Evolutionary conservation across 2,113 vertebrate species (phyloP).

Genomic region (Galeopterus variegatus): DNA sequence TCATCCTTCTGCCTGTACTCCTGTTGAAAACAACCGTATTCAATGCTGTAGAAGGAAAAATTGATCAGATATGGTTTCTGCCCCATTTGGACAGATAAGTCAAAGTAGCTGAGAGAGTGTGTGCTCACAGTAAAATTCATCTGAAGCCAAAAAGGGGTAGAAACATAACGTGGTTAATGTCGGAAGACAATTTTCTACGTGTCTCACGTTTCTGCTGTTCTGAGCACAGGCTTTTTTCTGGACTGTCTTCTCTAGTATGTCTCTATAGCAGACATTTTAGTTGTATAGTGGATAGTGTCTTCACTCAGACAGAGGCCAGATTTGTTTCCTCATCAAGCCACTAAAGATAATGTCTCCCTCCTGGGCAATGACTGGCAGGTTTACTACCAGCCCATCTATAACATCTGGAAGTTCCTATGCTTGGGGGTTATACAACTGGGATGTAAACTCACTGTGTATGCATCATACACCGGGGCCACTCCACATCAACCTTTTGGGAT

Average conservation of each 20-base stretch:
- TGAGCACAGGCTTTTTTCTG: not conserved
- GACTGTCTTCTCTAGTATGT: not conserved
- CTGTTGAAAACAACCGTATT: not conserved
- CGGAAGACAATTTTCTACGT: not conserved
- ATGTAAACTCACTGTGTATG: not conserved
- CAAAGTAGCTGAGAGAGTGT: not conserved
- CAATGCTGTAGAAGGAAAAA: not conserved
- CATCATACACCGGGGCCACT: not conserved
- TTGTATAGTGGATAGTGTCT: not conserved
- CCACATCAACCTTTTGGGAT: rapidly evolving
- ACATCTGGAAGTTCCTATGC: not conserved
- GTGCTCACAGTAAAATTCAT: not conserved
- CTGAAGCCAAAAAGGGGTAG: not conserved
- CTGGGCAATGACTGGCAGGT: not conserved
- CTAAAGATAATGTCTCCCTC: not conserved
- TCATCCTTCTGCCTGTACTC: not conserved
- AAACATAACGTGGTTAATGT: not conserved
- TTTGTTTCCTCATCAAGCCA: not conserved
- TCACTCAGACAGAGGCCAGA: not conserved
- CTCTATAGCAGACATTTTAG: not conserved
- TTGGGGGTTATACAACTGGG: not conserved
- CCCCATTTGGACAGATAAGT: not conserved
- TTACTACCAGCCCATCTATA: not conserved
- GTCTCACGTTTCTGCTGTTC: not conserved
- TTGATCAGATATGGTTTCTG: not conserved